Conservation (phyloP, 2,888 invertebrate species). For the Drosophila infuscata region DNA sequence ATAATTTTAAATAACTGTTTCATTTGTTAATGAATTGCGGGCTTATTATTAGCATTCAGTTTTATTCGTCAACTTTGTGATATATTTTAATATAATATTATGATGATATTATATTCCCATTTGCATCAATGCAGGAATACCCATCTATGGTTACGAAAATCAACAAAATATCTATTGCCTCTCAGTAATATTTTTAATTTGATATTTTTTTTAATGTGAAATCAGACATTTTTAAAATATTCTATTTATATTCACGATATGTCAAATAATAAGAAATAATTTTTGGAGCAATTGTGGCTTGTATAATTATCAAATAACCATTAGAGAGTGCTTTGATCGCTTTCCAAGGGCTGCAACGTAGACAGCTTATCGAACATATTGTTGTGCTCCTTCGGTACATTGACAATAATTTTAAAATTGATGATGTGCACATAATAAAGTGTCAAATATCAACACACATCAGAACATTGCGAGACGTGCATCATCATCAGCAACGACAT, state of each 20-base stretch:
- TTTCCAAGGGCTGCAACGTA: background rate
- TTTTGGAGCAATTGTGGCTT: background rate
- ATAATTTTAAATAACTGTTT: background rate
- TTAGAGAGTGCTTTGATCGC: background rate
- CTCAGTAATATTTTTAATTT: background rate
- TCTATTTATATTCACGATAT: background rate
- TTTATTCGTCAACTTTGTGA: background rate
- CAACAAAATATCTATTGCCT: background rate
- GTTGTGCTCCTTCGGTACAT: constrained; percentile 40
- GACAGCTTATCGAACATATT: constrained; percentile 36
- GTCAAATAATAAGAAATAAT: background rate
- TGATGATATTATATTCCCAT: background rate
- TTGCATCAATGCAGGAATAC: background rate
- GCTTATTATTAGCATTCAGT: background rate
- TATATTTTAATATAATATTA: background rate
- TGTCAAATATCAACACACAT: constrained; percentile 80
- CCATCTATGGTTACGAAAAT: background rate
- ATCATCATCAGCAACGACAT: constrained; percentile 53
- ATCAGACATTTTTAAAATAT: background rate
- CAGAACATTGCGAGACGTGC: constrained; percentile 61
- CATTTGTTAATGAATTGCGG: no score
- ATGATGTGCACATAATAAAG: constrained; percentile 82
- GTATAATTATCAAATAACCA: background rate
- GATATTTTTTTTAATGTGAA: background rate
- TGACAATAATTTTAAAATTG: constrained; percentile 76